phyloP scores from a whole-genome alignment of 2,797 vertebrate species.

The Sebastes hopkinsi region DNA sequence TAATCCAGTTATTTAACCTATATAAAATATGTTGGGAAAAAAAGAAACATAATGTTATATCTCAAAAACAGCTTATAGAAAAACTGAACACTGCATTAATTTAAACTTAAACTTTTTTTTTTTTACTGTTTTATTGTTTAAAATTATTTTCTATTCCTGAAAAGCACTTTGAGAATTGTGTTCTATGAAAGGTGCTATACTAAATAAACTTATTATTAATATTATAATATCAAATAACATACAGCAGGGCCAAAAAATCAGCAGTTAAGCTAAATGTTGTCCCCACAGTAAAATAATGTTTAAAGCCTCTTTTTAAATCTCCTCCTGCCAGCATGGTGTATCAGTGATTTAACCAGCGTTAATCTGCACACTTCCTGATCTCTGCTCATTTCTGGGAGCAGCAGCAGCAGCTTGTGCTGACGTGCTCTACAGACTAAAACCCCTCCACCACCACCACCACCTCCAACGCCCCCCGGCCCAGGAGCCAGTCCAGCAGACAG shows the following conservation, averaged over 20 bases:
- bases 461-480: constrained; percentile 33
- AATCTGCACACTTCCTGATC: constrained; percentile 63
- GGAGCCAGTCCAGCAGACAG: constrained; percentile 57
- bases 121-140: too few species aligned
- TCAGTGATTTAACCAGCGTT: constrained; percentile 7
- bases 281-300: not conserved
- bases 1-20: too few species aligned
- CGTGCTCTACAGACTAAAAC: constrained; percentile 55
- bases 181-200: not conserved
- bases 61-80: not conserved
- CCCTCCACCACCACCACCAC: not conserved
- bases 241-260: not conserved
- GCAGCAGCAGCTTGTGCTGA: constrained; percentile 65
- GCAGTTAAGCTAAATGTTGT: not conserved
- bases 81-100: not conserved
- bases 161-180: too few species aligned
- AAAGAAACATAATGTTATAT: too few species aligned
- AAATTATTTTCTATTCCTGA: too few species aligned
- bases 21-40: not conserved
- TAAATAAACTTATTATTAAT: not conserved
- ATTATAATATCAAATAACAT: not conserved
- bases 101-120: not conserved
- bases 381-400: constrained; percentile 30
- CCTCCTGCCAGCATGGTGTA: not conserved
- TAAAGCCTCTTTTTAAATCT: not conserved